phyloP scores from a whole-genome alignment of 2,797 vertebrate species.

The Sarcophilus harrisii region DNA sequence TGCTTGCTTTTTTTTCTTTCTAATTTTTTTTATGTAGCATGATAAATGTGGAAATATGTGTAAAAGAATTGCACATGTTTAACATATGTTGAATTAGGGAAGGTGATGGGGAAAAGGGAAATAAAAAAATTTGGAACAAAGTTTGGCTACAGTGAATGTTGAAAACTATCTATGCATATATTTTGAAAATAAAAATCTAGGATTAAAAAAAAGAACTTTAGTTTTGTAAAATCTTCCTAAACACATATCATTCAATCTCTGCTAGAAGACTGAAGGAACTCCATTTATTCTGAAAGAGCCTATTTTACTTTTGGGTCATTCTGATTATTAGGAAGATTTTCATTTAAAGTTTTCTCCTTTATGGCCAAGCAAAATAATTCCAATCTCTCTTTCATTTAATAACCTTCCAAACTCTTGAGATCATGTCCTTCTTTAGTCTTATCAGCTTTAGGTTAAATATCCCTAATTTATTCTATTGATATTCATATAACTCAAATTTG shows the following conservation, averaged over 20 bases:
- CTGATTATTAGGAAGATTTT: neutral
- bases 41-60: too few relatives aligned
- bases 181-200: too few relatives aligned
- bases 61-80: too few relatives aligned
- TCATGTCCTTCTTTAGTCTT: neutral
- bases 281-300: neutral
- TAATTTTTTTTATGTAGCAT: too few relatives aligned
- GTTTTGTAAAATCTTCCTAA: neutral
- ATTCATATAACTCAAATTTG: neutral
- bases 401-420: neutral
- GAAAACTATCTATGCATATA: too few relatives aligned
- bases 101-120: too few relatives aligned
- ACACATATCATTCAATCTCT: neutral
- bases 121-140: too few relatives aligned
- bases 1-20: too few relatives aligned
- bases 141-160: too few relatives aligned
- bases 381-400: neutral
- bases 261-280: neutral
- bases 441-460: neutral
- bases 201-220: neutral
- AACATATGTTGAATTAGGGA: too few relatives aligned
- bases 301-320: neutral
- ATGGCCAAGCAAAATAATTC: neutral
- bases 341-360: neutral
- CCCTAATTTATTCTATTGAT: neutral